phyloP scores from a whole-genome alignment of 37 sponge, comb jelly and placozoan species.

The Haliclona indistincta region DNA sequence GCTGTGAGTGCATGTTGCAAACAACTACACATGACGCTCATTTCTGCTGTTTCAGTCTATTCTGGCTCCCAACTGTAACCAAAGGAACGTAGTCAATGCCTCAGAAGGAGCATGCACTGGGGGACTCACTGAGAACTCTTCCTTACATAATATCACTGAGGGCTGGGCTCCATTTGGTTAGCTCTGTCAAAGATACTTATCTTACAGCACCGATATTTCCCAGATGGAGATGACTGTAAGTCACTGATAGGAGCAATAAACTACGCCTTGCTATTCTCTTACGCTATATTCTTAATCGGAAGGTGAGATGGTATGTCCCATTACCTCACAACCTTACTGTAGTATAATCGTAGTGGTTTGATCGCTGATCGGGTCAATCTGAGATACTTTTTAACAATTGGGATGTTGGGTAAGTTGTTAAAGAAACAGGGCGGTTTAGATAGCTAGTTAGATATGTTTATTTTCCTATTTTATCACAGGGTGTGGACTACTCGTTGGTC shows the following conservation, averaged over 20 bases:
- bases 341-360: constrained; percentile 46
- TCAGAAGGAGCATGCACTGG: not conserved
- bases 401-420: constrained; percentile 36
- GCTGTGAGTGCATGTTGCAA: not conserved
- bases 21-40: not conserved
- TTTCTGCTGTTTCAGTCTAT: not conserved
- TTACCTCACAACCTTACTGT: not conserved
- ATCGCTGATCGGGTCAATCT: constrained; percentile 68
- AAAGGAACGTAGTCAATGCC: not conserved
- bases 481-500: constrained; percentile 1
- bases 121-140: not conserved
- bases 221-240: constrained; percentile 19
- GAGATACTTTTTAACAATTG: constrained; percentile 56
- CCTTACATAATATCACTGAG: not conserved
- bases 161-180: not conserved
- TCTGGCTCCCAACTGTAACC: not conserved
- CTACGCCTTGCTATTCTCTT: constrained; percentile 38
- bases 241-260: constrained; percentile 25
- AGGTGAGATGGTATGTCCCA: not conserved
- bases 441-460: too few relatives aligned
- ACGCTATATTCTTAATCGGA: constrained; percentile 20
- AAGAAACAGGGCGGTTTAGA: too few relatives aligned
- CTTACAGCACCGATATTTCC: not conserved
- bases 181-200: not conserved
- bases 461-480: constrained; percentile 1